Base-by-base conservation (phyloP, 2,888 invertebrate genomes). In the Masnerella sp. region DNA sequence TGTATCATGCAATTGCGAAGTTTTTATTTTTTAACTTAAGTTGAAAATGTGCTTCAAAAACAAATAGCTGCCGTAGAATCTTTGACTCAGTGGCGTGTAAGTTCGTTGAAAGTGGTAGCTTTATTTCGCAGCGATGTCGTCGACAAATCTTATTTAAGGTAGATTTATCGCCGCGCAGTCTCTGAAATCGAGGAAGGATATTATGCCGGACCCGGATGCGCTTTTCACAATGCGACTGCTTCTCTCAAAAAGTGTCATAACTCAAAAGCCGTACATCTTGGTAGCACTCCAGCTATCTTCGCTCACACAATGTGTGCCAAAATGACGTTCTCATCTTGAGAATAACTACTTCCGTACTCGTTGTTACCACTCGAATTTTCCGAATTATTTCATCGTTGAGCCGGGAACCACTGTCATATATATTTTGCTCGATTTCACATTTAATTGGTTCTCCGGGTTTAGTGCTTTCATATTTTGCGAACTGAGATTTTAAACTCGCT, bases 241-340 rank as follows among this genome's bases (percentile, higher is more conserved):
- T 77, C 78, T 78, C 83, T 84, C 84, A 83, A 82, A 83, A 84
- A 83, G 81, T 82, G 80, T 83, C 84, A 82, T 83, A 83, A 83
- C 80, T 84, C 82, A 84, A 83, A 83, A 82, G 77, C 78, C 76
- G 77, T 77, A 79, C 80, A 77, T 78, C 81, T 80, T 79, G 80
- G 78, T 78, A 78, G 80, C 79, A 80, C 83, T 83, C 81, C 80
- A 83, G 82, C 80, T 78, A 78, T 76, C 78, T 79, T 79, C 77
- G 79, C 70, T 42, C 82, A 75, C 64, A 56, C 80, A 81, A 80
- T 80, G 80, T 77, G 82, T 83, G 83, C 83, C 82, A 84, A 81
- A 80, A 83, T 79, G 69, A 76, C 78, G 70, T 74, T 65, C 75
- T 75, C 75, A 71, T 74, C 76, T 74, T 69, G 45, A 62, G 75